Percentiles rank a stretch among this genome's conserved stretches.
Evolutionary conservation across 2,797 vertebrate genomes (phyloP).

Genomic region (Chaetophractus vellerosus): DNA sequence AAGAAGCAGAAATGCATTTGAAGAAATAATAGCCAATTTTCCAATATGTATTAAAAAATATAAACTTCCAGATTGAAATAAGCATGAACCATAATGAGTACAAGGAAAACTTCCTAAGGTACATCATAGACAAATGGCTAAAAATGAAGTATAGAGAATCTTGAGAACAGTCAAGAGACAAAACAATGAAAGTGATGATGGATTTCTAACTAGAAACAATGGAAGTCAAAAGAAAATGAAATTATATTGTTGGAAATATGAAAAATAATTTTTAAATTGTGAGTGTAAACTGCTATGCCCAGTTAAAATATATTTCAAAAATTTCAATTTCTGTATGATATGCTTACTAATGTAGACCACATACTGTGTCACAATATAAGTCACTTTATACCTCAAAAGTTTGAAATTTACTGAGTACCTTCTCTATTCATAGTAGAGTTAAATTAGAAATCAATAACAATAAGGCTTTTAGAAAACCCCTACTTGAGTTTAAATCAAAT

Average conservation of each 20-base stretch:
- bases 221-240: background rate
- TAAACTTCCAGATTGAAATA: background rate
- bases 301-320: background rate
- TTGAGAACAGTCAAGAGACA: background rate
- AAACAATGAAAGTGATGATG: background rate
- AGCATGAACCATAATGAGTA: background rate
- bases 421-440: background rate
- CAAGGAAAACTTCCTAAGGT: background rate
- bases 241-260: too few relatives aligned
- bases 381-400: background rate
- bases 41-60: background rate
- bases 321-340: background rate
- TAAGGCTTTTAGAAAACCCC: background rate
- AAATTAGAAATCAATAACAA: conserved; percentile 46
- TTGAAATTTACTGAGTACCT: background rate
- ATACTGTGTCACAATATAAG: background rate
- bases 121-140: background rate
- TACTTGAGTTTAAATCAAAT: conserved; percentile 18
- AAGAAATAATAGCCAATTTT: background rate
- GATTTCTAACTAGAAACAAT: background rate
- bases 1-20: background rate
- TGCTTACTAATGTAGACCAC: background rate
- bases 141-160: background rate
- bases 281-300: background rate
- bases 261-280: background rate